A percentile compares a stretch with the other conserved stretches of the same genome.
Evolutionary conservation across 2,113 vertebrate species (phyloP).

Genomic region (Crotophaga sulcirostris): DNA sequence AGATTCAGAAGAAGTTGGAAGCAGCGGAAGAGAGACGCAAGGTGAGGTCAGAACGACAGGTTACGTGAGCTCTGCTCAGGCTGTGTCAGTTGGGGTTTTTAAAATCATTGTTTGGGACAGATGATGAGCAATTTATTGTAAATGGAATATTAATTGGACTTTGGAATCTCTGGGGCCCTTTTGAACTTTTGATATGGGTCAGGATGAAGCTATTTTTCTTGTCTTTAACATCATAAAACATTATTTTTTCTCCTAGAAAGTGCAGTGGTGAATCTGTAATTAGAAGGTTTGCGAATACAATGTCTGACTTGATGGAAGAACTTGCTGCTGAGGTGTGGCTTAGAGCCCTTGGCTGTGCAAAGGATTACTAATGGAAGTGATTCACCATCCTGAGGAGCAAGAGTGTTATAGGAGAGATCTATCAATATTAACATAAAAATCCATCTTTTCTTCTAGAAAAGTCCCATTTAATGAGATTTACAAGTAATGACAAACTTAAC

Average conservation of each 20-base stretch:
- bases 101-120: neutral
- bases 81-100: neutral
- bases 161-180: neutral
- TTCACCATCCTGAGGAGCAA: neutral
- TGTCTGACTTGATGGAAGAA: neutral
- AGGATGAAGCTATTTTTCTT: neutral
- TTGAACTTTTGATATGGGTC: fast-evolving
- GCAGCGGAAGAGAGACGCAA: constrained; percentile 95
- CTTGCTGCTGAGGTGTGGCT: neutral
- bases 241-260: neutral
- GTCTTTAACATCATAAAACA: neutral
- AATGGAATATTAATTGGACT: neutral
- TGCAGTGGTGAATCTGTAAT: neutral
- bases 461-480: neutral
- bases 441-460: fast-evolving
- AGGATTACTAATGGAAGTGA: neutral
- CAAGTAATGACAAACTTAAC: neutral
- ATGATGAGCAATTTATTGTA: neutral
- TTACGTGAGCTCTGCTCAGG: neutral
- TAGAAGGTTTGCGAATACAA: neutral
- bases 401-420: neutral
- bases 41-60: constrained; percentile 69
- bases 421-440: fast-evolving
- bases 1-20: constrained; percentile 93
- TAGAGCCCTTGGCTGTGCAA: neutral